These are phyloP conservation scores for Malurus melanocephalus DNA, from an alignment of 2,113 vertebrate genomes.

Conservation along the genomic window DNA sequence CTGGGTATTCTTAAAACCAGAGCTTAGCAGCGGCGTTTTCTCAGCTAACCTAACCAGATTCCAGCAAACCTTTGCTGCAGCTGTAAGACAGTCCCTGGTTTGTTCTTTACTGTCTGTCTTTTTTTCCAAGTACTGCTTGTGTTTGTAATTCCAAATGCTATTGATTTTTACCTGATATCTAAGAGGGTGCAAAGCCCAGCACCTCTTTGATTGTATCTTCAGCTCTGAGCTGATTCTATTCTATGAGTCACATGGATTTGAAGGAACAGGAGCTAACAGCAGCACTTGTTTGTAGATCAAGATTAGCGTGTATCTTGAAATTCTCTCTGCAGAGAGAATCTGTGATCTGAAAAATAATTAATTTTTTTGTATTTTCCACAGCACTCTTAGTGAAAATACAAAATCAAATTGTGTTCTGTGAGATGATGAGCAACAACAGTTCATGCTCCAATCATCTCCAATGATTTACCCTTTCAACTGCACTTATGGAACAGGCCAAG, in stretches of 20 bases:
- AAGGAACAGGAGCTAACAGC: neutral
- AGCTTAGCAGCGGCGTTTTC: neutral
- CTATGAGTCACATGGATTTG: neutral
- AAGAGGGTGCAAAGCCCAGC: neutral
- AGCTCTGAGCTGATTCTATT: neutral
- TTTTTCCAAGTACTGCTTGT: neutral
- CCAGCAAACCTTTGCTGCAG: neutral
- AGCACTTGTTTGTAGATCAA: neutral
- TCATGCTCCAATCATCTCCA: neutral
- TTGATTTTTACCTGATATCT: neutral
- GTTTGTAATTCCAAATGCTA: neutral
- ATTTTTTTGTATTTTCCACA: neutral
- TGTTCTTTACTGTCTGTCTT: neutral
- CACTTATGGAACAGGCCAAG: neutral
- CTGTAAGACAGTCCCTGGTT: neutral
- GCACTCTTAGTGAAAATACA: neutral
- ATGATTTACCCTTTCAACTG: neutral
- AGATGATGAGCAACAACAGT: neutral
- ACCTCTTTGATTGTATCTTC: neutral
- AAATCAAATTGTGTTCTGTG: neutral
- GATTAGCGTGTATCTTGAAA: neutral
- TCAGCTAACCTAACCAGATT: neutral
- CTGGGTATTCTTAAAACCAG: neutral
- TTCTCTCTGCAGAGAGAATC: neutral
- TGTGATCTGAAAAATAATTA: neutral